Base-by-base conservation (phyloP, 2,888 invertebrate species). In the Cephonodes hylas region DNA sequence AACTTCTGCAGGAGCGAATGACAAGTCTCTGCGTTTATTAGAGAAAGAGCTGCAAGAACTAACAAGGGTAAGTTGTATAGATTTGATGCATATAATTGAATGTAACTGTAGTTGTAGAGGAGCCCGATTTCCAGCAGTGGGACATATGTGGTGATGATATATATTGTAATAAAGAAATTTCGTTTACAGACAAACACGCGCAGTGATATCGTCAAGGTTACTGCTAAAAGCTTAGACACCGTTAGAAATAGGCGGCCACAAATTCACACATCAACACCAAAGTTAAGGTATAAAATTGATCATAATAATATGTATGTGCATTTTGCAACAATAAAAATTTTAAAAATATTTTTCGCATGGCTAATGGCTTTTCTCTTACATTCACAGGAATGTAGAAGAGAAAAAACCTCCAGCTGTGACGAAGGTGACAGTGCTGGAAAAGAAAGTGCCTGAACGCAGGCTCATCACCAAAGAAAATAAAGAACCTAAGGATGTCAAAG, bases 31-130 rank as follows among this genome's bases (percentile, higher is more conserved):
- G 58, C 84, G 93, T 22, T 85, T 94, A 10, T 77, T 94, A 15
- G 94, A 94, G 69, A 93, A 94, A 58, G 94, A 94, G 46, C 84
- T 94, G 60, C 93, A 94, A 61, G 94, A 94, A 69, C 83, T 94
- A 42, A 93, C 94, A 74, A 89, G 94, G 79, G 93, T 93, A 80
- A 72, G 64, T 63, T 20, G 27, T n/a, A n/a, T n/a, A n/a, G n/a
- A n/a, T n/a, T n/a, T n/a, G n/a, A n/a, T n/a, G n/a, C n/a, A n/a
- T n/a, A n/a, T n/a, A n/a, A n/a, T n/a, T n/a, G n/a, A n/a, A n/a
- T n/a, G n/a, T n/a, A n/a, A n/a, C n/a, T n/a, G n/a, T n/a, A n/a
- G n/a, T n/a, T n/a, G n/a, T n/a, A n/a, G n/a, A n/a, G n/a, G n/a
- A n/a, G n/a, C n/a, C n/a, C n/a, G n/a, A n/a, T n/a, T n/a, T n/a